Conservation (phyloP, 1,140 invertebrate species). For the Drosophila malerkotliana region DNA sequence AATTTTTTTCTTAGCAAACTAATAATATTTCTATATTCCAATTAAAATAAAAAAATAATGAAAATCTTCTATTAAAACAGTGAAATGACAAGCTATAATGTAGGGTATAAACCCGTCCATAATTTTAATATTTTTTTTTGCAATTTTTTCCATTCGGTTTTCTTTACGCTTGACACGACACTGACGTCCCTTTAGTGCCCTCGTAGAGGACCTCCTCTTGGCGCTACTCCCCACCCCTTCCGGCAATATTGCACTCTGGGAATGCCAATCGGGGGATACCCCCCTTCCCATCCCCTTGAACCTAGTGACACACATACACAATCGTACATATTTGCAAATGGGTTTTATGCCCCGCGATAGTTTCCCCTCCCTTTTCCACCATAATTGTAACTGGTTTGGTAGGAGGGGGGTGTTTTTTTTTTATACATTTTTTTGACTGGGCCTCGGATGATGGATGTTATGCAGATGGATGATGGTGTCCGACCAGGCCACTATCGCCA, state of each 20-base stretch:
- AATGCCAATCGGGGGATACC: constrained; percentile 46
- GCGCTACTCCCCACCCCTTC: constrained; percentile 2
- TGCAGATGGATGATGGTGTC: constrained; percentile 60
- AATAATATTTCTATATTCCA: too few species aligned
- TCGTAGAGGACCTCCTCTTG: background rate
- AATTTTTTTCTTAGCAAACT: background rate
- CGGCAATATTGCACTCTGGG: constrained; percentile 47
- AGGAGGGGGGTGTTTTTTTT: constrained; percentile 1
- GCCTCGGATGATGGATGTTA: constrained; percentile 64
- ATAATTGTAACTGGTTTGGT: constrained; percentile 70
- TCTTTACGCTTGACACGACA: constrained; percentile 55
- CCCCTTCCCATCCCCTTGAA: background rate
- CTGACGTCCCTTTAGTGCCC: constrained; percentile 3
- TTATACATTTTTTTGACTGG: constrained; percentile 1
- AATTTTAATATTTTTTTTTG: background rate
- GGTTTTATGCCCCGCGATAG: too few species aligned
- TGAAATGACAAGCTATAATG: background rate
- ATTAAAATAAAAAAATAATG: too few species aligned
- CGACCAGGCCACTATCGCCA: constrained; percentile 41
- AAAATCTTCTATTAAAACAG: too few species aligned
- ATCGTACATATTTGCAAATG: too few species aligned
- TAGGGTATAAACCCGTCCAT: background rate
- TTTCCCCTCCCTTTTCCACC: constrained; percentile 12
- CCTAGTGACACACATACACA: constrained; percentile 13
- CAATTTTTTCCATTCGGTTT: constrained; percentile 18